Base-by-base conservation (phyloP, 2,888 invertebrate species). In the Podotricha telesiphe region DNA sequence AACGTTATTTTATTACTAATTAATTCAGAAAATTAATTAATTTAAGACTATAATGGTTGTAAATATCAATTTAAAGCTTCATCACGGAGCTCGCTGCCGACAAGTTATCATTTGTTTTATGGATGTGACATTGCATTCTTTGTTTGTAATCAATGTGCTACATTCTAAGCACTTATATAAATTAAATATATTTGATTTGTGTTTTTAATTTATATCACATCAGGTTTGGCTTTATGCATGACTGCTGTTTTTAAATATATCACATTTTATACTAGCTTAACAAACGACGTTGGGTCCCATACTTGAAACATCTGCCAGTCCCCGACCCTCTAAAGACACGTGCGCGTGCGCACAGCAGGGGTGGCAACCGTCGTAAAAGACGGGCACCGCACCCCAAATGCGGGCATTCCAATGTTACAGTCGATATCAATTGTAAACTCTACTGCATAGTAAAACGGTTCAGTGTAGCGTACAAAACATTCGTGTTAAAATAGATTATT, bases 331-430 rank as follows among this genome's bases (percentile, higher is more conserved):
- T 77, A 61, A 53, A 77, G 84, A 86, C 91, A 91, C 91, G 91
- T 91, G 91, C 91, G 87, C 86, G 79, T 71, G 76, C 84, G 82
- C 88, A 78, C 85, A 86, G 86, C 89, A 90, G 89, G 91, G 91
- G 82, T 89, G 84, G 87, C 85, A 79, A 78, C 81, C 78, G 81
- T 85, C 87, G 83, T 86, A 86, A 89, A 88, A 87, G 80, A 83
- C 68, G 83, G 79, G 78, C 81, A 75, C 87, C 91, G 78, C 81
- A 76, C 89, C 92, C 91, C 85, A 89, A 90, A 90, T 88, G 86
- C 86, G 87, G 87, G 88, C 84, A 73, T 78, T 78, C 74, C 75
- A 74, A 75, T 71, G 75, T 76, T 76, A 74, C 72, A 67, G 67
- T 10, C 28, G 59, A 71, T 68, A 66, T 66, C 55, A 51, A 78